Evolutionary conservation across 2,888 invertebrate genomes (phyloP).

Genomic region (Ormia ochracea): DNA sequence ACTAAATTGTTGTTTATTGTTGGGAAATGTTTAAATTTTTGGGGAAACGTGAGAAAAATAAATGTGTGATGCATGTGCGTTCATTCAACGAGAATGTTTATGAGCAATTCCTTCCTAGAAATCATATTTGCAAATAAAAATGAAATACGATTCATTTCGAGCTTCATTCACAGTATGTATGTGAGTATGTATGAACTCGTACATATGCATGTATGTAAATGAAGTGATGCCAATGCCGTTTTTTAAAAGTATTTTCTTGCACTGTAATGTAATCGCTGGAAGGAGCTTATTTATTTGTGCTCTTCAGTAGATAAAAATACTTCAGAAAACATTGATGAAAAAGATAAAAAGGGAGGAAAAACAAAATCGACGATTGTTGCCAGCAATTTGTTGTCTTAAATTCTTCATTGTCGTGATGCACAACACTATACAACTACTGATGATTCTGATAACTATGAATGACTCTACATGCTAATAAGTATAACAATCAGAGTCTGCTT

Average conservation of each 20-base stretch:
- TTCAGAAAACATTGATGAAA: neutral
- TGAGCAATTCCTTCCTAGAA: too few species aligned
- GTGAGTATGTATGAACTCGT: too few species aligned
- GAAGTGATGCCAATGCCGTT: conserved; percentile 39
- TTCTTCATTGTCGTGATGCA: neutral
- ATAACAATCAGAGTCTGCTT: conserved; percentile 17
- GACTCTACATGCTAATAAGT: conserved; percentile 28
- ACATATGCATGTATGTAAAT: neutral
- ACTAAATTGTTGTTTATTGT: too few species aligned
- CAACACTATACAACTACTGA: neutral
- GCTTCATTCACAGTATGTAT: too few species aligned
- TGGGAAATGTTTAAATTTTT: too few species aligned
- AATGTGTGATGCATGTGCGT: too few species aligned
- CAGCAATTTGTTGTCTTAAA: conserved; percentile 12
- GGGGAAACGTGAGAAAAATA: too few species aligned
- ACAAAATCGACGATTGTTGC: conserved; percentile 17
- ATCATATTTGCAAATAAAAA: too few species aligned
- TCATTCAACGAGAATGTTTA: too few species aligned
- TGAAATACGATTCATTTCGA: too few species aligned
- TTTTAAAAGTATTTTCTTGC: conserved; percentile 60
- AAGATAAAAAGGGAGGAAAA: neutral
- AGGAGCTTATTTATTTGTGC: conserved; percentile 10
- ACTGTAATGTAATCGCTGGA: conserved; percentile 32
- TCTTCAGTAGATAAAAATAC: neutral
- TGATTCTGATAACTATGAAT: neutral